Conservation (phyloP, 2,113 vertebrate species). For the Peucedramus taeniatus region DNA sequence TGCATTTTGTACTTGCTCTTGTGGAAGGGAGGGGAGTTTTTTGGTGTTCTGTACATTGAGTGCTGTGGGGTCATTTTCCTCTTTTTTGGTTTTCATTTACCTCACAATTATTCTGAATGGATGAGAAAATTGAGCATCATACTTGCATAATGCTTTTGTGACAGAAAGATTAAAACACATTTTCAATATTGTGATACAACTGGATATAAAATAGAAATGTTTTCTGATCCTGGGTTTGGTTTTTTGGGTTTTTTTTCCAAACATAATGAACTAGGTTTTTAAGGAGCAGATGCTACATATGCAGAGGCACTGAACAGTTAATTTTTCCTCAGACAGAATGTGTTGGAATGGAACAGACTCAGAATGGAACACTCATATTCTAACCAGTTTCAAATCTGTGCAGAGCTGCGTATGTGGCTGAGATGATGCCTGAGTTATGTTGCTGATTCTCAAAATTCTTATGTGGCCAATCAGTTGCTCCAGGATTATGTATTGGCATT, state of each 20-base stretch:
- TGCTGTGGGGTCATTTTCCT: not conserved
- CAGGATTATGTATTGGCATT: not conserved
- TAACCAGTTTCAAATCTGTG: not conserved
- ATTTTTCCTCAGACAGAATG: not conserved
- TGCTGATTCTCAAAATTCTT: not conserved
- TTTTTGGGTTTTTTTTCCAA: not conserved
- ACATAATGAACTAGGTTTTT: not conserved
- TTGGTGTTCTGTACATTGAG: not conserved
- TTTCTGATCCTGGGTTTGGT: not conserved
- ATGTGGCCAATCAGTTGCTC: not conserved
- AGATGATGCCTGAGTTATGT: not conserved
- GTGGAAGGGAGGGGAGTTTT: not conserved
- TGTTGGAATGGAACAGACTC: not conserved
- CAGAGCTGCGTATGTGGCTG: not conserved
- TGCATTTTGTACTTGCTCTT: not conserved
- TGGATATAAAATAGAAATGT: not conserved
- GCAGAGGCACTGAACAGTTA: not conserved
- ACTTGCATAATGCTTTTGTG: not conserved
- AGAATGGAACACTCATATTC: not conserved
- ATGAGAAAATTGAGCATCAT: not conserved
- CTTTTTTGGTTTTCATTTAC: not conserved
- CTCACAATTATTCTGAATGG: not conserved
- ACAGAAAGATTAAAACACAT: not conserved
- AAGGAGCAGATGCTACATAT: not conserved
- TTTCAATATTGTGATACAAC: not conserved